A percentile compares a stretch with the other conserved stretches of the same genome.
Conservation (phyloP, 2,113 vertebrate genomes). For the Oryzias javanicus region DNA sequence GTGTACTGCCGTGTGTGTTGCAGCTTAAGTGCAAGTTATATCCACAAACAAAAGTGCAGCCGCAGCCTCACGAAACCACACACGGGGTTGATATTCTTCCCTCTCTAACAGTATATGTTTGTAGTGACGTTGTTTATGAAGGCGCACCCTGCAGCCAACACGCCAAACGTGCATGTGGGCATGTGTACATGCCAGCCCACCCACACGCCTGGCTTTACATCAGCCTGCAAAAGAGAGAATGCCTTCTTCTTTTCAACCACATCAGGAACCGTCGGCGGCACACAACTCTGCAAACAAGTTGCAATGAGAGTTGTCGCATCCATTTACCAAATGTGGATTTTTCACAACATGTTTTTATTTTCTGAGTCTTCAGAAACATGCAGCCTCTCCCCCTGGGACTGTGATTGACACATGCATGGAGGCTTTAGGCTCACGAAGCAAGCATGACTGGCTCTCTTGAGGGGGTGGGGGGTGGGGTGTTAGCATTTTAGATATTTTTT, state of each 20-base stretch:
- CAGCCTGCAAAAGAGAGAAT: conserved; percentile 39
- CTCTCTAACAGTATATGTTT: conserved; percentile 41
- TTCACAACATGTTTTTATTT: conserved; percentile 69
- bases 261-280: conserved; percentile 51
- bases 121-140: conserved; percentile 54
- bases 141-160: conserved; percentile 52
- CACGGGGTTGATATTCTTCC: conserved; percentile 37
- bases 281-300: conserved; percentile 61
- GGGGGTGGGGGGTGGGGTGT: conserved; percentile 23
- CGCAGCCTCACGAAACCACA: conserved; percentile 49
- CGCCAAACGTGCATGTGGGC: conserved; percentile 47
- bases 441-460: conserved; percentile 64
- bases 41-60: conserved; percentile 43
- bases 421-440: conserved; percentile 65
- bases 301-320: conserved; percentile 58
- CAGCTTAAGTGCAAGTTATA: conserved; percentile 37
- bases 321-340: conserved; percentile 68
- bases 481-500: conserved; percentile 61
- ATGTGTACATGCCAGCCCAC: conserved; percentile 52
- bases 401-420: conserved; percentile 70
- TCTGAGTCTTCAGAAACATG: conserved; percentile 60
- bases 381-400: conserved; percentile 58
- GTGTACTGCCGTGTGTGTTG: conserved; percentile 46
- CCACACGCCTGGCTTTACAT: conserved; percentile 45
- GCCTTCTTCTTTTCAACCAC: conserved; percentile 50